Conservation (phyloP, 2,888 invertebrate genomes). For the Heliconius cydno region DNA sequence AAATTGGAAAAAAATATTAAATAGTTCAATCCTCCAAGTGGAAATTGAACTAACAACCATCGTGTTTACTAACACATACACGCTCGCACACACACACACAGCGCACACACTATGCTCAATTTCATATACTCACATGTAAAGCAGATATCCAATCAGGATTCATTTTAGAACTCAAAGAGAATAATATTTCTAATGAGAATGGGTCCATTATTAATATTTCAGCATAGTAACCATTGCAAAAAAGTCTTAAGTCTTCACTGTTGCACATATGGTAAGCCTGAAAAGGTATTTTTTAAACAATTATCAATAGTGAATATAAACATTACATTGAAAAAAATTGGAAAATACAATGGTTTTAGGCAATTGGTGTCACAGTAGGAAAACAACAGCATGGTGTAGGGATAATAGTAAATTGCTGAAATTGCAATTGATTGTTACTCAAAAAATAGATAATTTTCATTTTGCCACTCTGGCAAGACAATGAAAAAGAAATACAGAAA, state of each 20-base stretch:
- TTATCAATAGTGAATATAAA: not conserved
- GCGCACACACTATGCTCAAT: too few relatives aligned
- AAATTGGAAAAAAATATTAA: too few relatives aligned
- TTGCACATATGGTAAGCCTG: slow-evolving; percentile 93
- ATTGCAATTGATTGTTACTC: too few relatives aligned
- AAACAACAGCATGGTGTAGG: too few relatives aligned
- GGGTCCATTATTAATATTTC: slow-evolving; percentile 99
- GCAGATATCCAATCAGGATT: slow-evolving; percentile 99
- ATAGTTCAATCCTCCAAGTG: not conserved
- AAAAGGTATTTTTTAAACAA: not conserved
- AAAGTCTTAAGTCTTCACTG: slow-evolving; percentile 92
- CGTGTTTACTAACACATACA: too few relatives aligned
- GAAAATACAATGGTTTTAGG: too few relatives aligned
- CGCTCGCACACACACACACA: too few relatives aligned
- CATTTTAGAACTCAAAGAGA: slow-evolving; percentile 95
- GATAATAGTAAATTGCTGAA: too few relatives aligned
- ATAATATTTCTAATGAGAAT: slow-evolving; percentile 95
- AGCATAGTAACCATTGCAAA: slow-evolving; percentile 99
- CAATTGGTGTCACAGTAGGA: too few relatives aligned
- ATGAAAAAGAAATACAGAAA: too few relatives aligned
- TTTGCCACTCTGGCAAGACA: too few relatives aligned
- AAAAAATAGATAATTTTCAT: too few relatives aligned
- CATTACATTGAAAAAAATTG: not conserved
- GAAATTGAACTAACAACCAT: not conserved
- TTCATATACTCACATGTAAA: slow-evolving; percentile 88